These are phyloP conservation scores for Crotalus viridis DNA, from an alignment of 2,113 vertebrate species.

Conservation along the genomic window DNA sequence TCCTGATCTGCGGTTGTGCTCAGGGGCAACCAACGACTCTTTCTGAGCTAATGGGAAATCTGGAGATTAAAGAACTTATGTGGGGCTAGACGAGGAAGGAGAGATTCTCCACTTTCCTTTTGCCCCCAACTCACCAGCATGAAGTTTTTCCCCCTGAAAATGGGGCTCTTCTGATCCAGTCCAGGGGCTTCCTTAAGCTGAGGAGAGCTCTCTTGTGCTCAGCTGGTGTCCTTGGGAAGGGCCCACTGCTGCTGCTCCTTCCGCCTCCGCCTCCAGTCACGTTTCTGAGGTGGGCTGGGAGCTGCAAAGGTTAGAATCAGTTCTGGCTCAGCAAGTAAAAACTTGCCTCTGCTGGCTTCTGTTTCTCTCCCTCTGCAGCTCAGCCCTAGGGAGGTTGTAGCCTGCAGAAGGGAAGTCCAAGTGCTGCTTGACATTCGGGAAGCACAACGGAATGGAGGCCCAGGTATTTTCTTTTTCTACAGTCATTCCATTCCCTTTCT, in stretches of 20 bases:
- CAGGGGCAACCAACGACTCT: neutral
- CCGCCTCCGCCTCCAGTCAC: neutral
- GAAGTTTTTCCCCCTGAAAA: neutral
- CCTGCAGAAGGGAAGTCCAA: neutral
- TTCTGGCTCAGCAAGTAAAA: neutral
- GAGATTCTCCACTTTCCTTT: neutral
- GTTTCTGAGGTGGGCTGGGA: neutral
- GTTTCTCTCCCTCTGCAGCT: neutral
- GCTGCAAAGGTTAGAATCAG: neutral
- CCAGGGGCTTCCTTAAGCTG: neutral
- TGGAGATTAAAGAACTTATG: neutral
- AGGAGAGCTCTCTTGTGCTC: neutral
- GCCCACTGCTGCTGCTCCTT: neutral
- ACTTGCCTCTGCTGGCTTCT: neutral
- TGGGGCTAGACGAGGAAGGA: neutral
- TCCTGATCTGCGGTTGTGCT: neutral
- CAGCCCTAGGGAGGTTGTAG: neutral
- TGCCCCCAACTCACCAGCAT: neutral
- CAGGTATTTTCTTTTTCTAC: neutral
- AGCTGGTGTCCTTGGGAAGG: neutral
- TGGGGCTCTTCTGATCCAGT: neutral
- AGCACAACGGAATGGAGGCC: neutral
- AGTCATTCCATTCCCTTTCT: neutral
- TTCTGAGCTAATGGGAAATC: neutral
- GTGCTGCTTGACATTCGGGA: neutral